A percentile compares a stretch with the other conserved stretches of the same genome.
These are phyloP conservation scores for Rhyacichthys aspro DNA, from an alignment of 2,797 vertebrate genomes.

Conservation along the genomic window DNA sequence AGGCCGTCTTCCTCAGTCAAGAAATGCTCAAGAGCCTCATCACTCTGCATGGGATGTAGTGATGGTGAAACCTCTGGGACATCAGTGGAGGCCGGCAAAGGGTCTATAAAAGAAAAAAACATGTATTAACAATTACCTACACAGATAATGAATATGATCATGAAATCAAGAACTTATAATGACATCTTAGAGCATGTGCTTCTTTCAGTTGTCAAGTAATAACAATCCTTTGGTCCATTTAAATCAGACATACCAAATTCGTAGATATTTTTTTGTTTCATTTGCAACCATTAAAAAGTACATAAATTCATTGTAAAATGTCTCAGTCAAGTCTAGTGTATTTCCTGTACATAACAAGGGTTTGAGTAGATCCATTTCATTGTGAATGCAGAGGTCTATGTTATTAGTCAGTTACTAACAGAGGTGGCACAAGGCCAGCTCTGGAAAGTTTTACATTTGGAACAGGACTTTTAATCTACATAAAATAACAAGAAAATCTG, in stretches of 20 bases:
- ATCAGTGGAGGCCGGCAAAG: constrained; percentile 32
- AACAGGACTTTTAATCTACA: constrained; percentile 52
- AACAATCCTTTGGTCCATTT: too few relatives aligned
- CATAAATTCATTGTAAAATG: too few relatives aligned
- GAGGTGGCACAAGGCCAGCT: constrained; percentile 27
- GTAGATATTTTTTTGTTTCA: too few relatives aligned
- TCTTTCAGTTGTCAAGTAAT: too few relatives aligned
- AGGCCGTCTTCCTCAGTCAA: constrained; percentile 42
- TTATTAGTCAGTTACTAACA: constrained; percentile 30
- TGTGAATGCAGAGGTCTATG: constrained; percentile 13
- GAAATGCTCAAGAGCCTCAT: constrained; percentile 69
- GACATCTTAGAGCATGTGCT: too few relatives aligned
- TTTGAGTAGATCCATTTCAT: not conserved
- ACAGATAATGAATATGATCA: not conserved
- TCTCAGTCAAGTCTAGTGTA: not conserved
- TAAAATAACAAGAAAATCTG: constrained; percentile 61
- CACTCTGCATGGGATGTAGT: constrained; percentile 75
- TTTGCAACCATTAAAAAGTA: too few relatives aligned
- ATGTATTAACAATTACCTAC: not conserved
- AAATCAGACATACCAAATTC: too few relatives aligned
- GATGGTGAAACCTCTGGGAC: constrained; percentile 53
- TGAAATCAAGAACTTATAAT: too few relatives aligned
- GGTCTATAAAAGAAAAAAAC: not conserved
- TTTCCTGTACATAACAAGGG: not conserved
- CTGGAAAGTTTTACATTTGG: constrained; percentile 63